Base-by-base conservation (phyloP, 1,140 invertebrate genomes). In the Drosophila burlai region DNA sequence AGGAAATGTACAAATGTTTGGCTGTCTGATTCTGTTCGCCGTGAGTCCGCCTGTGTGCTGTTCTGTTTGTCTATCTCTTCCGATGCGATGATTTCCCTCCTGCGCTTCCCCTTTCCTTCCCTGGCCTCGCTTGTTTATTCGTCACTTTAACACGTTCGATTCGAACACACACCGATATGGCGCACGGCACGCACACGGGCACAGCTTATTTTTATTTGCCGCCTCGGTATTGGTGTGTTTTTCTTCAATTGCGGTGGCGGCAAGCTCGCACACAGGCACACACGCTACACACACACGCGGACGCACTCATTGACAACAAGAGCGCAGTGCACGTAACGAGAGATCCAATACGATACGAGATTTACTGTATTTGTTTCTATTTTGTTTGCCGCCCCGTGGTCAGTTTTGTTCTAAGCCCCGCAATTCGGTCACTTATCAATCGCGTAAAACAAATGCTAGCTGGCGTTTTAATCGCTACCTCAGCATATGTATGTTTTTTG, bases 61-160 rank as follows among this genome's bases (percentile, higher is more conserved):
- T 65, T 79, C 54, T 69, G 69, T 81, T 61, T 82, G 82, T 86
- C 79, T 75, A 67, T 79, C 76, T 64, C 69, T 71, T 64, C 80
- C 78, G 64, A 61, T 80, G 76, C 31, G 50, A 69, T 81, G 72
- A 69, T 54, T 54, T 36, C 31, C 24, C 49, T 54, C 29, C 50
- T 80, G 75, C 73, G 71, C 69, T 68, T 78, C 74, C 68, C 26
- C 24, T 18, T 31, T 18, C 15, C 8, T 80, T 66, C 73, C 49
- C 40, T 16, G 10, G 46, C 73, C 29, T 18, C 38, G 62, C 54
- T 87, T 87, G 81, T 87, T 87, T 87, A 87, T 87, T 84, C 84
- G 81, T 87, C 84, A 89, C 84, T 87, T 87, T 89, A 89, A 87
- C 84, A 87, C 84, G 84, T 83, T 89, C 78, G 82, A 81, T 84